A percentile compares a stretch with the other conserved stretches of the same genome.
Conservation (phyloP, 1,140 invertebrate species). For the Brachionus manjavacas region DNA sequence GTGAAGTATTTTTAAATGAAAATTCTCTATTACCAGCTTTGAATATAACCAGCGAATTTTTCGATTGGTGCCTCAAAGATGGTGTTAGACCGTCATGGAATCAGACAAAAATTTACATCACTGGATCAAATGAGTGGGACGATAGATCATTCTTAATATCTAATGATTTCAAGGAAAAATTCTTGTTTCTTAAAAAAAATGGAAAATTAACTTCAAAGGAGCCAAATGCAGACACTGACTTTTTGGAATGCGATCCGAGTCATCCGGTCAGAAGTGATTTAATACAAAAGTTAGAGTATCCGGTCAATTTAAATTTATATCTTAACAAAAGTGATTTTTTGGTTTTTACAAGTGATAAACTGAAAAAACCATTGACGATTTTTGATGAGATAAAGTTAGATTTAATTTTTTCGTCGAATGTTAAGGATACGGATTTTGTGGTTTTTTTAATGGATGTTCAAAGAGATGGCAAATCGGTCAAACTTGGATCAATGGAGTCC, state of each 20-base stretch:
- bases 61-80: constrained; percentile 16
- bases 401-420: not conserved
- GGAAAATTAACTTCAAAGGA: not conserved
- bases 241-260: not conserved
- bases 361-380: not conserved
- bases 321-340: not conserved
- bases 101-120: not conserved
- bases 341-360: not conserved
- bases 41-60: constrained; percentile 29
- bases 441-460: constrained; percentile 15
- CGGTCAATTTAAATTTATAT: constrained; percentile 7
- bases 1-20: not conserved
- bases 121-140: constrained; percentile 2
- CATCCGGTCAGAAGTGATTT: not conserved
- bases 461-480: not conserved
- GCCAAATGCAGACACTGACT: not conserved
- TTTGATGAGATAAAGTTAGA: not conserved
- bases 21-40: constrained; percentile 14
- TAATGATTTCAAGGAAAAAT: not conserved
- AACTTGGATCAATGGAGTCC: not conserved
- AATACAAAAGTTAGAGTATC: not conserved
- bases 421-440: not conserved
- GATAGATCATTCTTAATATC: not conserved
- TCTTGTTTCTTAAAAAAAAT: not conserved
- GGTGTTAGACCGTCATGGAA: not conserved